Evolutionary conservation across 1,140 invertebrate species (phyloP).

Genomic region (Ylistrum balloti): DNA sequence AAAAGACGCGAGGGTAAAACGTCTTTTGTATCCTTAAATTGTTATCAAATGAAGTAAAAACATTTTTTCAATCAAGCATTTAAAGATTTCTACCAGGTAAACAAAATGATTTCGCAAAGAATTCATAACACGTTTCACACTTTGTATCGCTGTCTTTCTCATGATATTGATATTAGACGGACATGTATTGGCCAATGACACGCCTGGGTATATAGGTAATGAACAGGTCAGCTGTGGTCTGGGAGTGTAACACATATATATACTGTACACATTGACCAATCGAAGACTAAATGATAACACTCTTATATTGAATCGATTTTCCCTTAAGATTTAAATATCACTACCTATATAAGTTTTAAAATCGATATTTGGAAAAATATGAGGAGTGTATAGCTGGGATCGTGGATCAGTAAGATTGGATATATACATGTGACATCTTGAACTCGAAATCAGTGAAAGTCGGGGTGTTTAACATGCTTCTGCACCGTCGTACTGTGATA

Average conservation of each 20-base stretch:
- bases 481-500: neutral
- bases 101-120: neutral
- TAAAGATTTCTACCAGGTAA: neutral
- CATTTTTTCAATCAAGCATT: neutral
- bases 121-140: neutral
- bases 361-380: conserved; percentile 17
- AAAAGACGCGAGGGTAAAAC: neutral
- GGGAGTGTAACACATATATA: neutral
- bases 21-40: conserved; percentile 9
- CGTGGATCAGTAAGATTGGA: neutral
- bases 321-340: neutral
- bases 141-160: neutral
- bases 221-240: neutral
- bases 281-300: neutral
- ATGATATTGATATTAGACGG: neutral
- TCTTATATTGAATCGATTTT: neutral
- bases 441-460: neutral
- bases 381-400: neutral
- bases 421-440: neutral
- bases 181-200: neutral
- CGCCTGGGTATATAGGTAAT: neutral
- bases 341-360: neutral
- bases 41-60: conserved; percentile 17
- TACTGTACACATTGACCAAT: neutral
- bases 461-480: neutral